A percentile compares a stretch with the other conserved stretches of the same genome.
phyloP scores from a whole-genome alignment of 2,797 vertebrate genomes.

The Sus cebifrons region DNA sequence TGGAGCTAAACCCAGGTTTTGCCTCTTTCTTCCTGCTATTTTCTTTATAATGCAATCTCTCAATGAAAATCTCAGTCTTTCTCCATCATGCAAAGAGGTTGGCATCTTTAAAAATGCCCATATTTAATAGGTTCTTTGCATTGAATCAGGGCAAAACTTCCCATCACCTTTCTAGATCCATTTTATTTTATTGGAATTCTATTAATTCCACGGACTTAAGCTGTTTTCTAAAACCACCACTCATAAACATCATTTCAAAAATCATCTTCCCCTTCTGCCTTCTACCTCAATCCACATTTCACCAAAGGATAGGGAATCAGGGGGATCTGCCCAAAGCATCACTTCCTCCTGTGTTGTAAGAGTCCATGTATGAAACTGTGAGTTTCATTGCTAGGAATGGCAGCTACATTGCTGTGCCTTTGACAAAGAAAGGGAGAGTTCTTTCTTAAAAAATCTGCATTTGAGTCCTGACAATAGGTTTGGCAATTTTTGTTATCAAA shows the following conservation, averaged over 20 bases:
- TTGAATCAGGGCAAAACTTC: neutral
- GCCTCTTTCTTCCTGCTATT: neutral
- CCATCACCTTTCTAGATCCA: neutral
- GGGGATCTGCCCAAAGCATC: neutral
- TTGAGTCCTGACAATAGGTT: neutral
- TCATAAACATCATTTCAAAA: neutral
- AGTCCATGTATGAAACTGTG: neutral
- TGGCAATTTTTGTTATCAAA: neutral
- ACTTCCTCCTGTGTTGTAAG: neutral
- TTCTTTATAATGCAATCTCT: slow-evolving; percentile 17
- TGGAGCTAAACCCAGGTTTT: neutral
- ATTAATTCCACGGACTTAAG: neutral
- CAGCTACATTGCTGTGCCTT: neutral
- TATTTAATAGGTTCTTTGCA: slow-evolving; percentile 12
- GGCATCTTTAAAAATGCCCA: neutral
- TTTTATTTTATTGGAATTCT: slow-evolving; percentile 46
- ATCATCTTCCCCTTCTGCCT: neutral
- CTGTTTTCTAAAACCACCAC: slow-evolving; percentile 2
- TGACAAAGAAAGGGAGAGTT: neutral
- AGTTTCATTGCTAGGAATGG: neutral
- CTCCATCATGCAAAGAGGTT: neutral
- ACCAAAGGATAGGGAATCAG: neutral
- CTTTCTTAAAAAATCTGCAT: neutral
- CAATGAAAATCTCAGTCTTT: neutral
- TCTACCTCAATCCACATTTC: neutral